phyloP scores from a whole-genome alignment of 2,797 vertebrate genomes.

The Pteropus rufus region DNA sequence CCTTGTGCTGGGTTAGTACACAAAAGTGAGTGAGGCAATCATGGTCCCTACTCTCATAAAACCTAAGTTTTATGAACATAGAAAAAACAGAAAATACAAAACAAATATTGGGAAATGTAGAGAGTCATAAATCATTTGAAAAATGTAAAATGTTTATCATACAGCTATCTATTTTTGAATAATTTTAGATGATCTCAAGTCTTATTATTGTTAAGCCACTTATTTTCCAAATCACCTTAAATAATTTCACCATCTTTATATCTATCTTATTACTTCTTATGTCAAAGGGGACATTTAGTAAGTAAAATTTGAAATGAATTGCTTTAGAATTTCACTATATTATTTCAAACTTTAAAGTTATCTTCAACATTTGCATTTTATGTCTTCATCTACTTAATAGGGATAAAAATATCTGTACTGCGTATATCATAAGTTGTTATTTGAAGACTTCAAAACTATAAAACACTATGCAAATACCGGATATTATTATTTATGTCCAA shows the following conservation, averaged over 20 bases:
- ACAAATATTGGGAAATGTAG: not conserved
- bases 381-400: not conserved
- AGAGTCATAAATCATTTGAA: not conserved
- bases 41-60: not conserved
- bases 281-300: not conserved
- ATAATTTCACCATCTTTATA: not conserved
- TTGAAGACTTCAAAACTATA: not conserved
- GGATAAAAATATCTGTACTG: not conserved
- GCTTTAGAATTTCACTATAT: not conserved
- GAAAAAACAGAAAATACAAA: not conserved
- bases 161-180: not conserved
- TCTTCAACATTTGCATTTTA: not conserved
- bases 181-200: not conserved
- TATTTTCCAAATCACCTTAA: not conserved
- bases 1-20: not conserved
- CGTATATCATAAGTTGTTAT: not conserved
- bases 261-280: not conserved
- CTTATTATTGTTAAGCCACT: not conserved
- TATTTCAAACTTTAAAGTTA: constrained; percentile 13
- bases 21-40: not conserved
- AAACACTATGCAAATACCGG: not conserved
- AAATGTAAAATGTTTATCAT: not conserved
- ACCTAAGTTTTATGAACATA: not conserved
- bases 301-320: not conserved
- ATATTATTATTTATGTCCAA: not conserved